Evolutionary conservation across 1,140 invertebrate genomes (phyloP), one percentile per base, ranked within the genome.

Genomic region (Camponotus vicinus): DNA sequence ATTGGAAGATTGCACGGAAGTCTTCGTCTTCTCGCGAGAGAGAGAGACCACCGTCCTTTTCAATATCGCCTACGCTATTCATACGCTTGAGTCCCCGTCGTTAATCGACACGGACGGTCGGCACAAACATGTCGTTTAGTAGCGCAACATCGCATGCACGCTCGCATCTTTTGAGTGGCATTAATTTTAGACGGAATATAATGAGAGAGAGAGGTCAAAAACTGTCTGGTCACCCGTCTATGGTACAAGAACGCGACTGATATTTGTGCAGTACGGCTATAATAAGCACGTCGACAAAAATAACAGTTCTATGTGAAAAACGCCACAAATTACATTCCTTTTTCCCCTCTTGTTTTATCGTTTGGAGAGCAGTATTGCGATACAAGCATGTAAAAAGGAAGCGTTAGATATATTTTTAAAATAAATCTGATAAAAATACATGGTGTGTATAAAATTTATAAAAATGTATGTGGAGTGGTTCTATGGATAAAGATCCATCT

Each of bases 1-100:
- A 93, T 93, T 93, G 92, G 69, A 92, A 91, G 92, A 92, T 93
- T 93, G 88, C 88, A 34, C 85, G 77, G 77, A 91, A 85, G 90
- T 86, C 88, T 91, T 88, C 64, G 83, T 42, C 49, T 52, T 52
- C 0, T 15, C 49, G 42, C 9, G 45, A 49, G 13, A 8, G 18
- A 73, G 71, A 83, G 69, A 73, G 37, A 67, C 37, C 15, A 15
- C 11, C 79, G 55, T 83, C 32, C 79, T 83, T 52, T 75, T 83
- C 79, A 83, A 61, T 75, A 83, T 83, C 79, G 79, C 79, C 79
- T 83, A 83, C 79, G 79, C 79, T 45, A 75, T 75, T 83, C 69
- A 75, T 83, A 49, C 55, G 40, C 18, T 40, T n/a, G 69, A 61
- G 34, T 83, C 40, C 49, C 55, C 27, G 49, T 71, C 79, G 61